Evolutionary conservation across 2,797 vertebrate species (phyloP), one percentile per base, ranked within the genome.

Genomic region (Amazona finschi): DNA sequence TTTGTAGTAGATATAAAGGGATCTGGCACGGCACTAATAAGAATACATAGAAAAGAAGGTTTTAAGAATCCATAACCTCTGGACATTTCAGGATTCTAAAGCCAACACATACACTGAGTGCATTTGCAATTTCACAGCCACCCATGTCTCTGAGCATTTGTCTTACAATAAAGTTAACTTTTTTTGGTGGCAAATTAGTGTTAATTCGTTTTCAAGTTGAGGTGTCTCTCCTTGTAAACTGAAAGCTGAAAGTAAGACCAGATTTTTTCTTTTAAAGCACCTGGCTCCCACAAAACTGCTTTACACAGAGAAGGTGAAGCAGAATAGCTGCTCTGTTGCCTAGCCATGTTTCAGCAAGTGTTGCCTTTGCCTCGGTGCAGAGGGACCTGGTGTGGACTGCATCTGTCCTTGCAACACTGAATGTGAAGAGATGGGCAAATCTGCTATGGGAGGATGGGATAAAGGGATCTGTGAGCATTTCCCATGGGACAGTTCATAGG

Each of bases 1-100:
- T 96, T 98, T 93, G 93, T 96, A 92, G 86, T 49, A 79, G 60
- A 87, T 53, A 84, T 91, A 81, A 70, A 95, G 38, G 44, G 65
- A 36, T 2, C 24, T 83, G 30, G 28, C 12, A 46, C 33, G 73
- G 14, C 58, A 67, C 6, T 81, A 67, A 57, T 85, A 60, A 89
- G 79, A 83, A 90, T 6, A 69, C 22, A 39, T 8, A 24, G 8
- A 6, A 55, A 27, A 55, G 33, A 74, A 46, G 4, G 2, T 8
- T 65, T 80, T 58, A 71, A 78, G 49, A 77, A 41, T 62, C 30
- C 49, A 8, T 72, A 84, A 81, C 12, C 11, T 44, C 21, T 4
- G 8, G 52, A 47, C 41, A 69, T 66, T 67, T 82, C 27, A 66
- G 53, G 30, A 27, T 36, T 72, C 2, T 38, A 72, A 46, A 46